Evolutionary conservation across 1,140 invertebrate species (phyloP), one percentile per base, ranked within the genome.

Genomic region (Campoletis sonorensis): DNA sequence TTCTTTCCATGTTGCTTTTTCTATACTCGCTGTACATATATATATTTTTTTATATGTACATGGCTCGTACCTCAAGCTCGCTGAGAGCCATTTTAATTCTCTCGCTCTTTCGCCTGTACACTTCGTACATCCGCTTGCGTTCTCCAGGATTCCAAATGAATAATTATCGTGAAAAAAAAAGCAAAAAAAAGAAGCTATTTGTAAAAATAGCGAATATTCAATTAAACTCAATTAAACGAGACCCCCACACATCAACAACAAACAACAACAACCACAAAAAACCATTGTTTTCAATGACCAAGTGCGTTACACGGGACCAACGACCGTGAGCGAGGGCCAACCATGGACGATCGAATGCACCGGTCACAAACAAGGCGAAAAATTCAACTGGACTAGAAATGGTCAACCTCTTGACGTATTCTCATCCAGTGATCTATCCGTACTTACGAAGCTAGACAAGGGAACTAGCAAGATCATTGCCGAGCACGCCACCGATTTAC

Each of bases 351-450:
- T 92, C 79, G 83, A 84, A 8, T 92, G 91, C 81, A 87, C 76
- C 21, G 86, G 82, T 5, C 84, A 89, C 30, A 80, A 84, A 58
- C 40, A 83, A 0, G 82, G 83, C 23, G 79, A 86, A 30, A 37
- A 45, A 77, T 83, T 91, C 75, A 85, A 79, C 27, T 92, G 91
- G 91, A 91, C 87, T 45, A 90, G 88, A 79, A 91, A 92, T 67
- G 90, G 87, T 33, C 85, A 88, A 51, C 83, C 85, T 23, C 76
- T 91, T 67, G 87, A 87, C 30, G 89, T 90, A 27, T 61, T 91
- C 37, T 84, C 88, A 86, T 67, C 81, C 84, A 67, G 79, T 87
- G 83, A 78, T 83, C 80, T 84, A 10, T 51, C 64, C 8, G 90
- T 91, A 10, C 16, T 80, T n/a, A 83, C 85, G 49, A 72, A 81